Conservation (phyloP, 2,113 vertebrate species). For the Meles meles region DNA sequence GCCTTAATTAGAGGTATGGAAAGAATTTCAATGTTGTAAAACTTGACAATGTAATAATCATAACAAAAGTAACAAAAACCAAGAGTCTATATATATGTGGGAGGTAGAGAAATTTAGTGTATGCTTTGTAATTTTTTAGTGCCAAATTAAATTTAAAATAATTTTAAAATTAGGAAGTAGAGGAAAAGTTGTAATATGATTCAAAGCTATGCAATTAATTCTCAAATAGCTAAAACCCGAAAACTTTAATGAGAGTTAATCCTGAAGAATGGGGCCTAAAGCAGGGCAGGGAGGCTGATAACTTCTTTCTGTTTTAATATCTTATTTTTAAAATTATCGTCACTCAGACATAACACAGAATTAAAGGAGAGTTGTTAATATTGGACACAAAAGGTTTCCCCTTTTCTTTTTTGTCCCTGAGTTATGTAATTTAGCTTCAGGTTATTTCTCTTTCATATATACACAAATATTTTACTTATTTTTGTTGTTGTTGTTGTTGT, state of each 20-base stretch:
- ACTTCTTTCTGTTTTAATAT: background rate
- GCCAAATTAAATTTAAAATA: background rate
- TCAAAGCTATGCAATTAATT: background rate
- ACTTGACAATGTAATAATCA: background rate
- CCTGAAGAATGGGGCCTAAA: background rate
- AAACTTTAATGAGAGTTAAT: background rate
- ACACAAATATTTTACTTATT: background rate
- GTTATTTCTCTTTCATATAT: background rate
- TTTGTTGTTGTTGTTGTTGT: background rate
- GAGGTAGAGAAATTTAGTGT: background rate
- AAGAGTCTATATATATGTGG: background rate
- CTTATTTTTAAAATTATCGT: background rate
- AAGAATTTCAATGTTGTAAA: background rate
- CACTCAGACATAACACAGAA: background rate
- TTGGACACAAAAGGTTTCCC: rapidly evolving
- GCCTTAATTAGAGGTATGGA: background rate
- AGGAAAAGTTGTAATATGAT: background rate
- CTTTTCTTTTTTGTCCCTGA: background rate
- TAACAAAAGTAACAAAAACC: background rate
- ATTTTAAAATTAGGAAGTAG: background rate
- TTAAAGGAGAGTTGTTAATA: background rate
- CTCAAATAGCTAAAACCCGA: background rate
- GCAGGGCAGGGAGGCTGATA: background rate
- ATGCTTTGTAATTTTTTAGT: background rate
- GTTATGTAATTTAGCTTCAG: background rate